Base-by-base conservation (phyloP, 2,888 invertebrate species). In the Blastobasis lacticolella region DNA sequence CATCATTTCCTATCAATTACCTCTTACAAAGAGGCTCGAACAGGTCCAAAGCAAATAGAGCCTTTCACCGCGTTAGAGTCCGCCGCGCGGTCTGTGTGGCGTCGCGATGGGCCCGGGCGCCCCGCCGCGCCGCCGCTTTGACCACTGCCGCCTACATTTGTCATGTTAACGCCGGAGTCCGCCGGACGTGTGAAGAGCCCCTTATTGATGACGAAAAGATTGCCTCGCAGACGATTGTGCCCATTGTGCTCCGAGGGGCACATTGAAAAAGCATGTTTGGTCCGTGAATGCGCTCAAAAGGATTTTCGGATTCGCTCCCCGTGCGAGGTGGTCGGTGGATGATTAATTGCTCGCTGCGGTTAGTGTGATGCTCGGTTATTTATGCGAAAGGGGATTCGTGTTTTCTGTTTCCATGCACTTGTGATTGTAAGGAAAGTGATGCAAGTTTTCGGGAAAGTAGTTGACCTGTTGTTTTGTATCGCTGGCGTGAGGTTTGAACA, bases 151-250 rank as follows among this genome's bases (percentile, higher is more conserved):
- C 63, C 69, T 23, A 72, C 87, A 82, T 86, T 86, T 85, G 87
- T 87, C 86, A 86, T 84, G 83, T 86, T 87, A 83, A 81, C 86
- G 81, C 85, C 76, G 23, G 23, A 23, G 23, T 23, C 23, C 6
- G n/a, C 42, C 42, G 76, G 78, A 81, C 77, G 81, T 81, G 84
- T 81, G 82, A 85, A 85, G 81, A 77, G 75, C 73, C 69, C 23
- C 71, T 84, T 85, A 84, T 86, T 87, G 86, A 86, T 86, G 85
- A 80, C 72, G 67, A 68, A 69, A 73, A 75, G 83, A 84, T 86
- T 80, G 81, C 74, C 71, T 71, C 71, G 69, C 70, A 71, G 67
- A 63, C 60, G 64, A 77, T 79, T 82, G 75, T 77, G 64, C 64
- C 69, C 71, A 74, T 79, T 80, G 77, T 68, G 7, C 37, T 23